Evolutionary conservation across 30 jellyfish, hydroid and myxozoan species (phyloP), one percentile per base, ranked within the genome.

Genomic region (Turritopsis dohrnii): DNA sequence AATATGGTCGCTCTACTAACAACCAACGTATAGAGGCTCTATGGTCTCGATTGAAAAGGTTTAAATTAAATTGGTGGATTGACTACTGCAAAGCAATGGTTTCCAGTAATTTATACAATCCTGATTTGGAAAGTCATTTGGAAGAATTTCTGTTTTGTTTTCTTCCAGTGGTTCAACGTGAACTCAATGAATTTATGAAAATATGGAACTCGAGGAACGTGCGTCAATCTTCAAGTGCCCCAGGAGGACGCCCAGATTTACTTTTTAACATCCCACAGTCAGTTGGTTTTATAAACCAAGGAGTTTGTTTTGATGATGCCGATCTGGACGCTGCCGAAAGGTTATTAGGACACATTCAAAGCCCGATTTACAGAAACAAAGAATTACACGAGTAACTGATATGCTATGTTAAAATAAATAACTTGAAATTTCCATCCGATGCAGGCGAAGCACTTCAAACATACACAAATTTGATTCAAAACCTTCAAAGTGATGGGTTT

Each of bases 151-250:
- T 69, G 9, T 21, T 52, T 31, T 85, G 89, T 20, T 52, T 20
- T 41, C 65, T 76, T 76, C 52, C 25, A 41, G 41, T 84, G 9
- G 74, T 72, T 23, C 54, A 71, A 25, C n/a, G 83, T n/a, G 69
- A 75, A 75, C 41, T 75, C 16, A 75, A 75, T 75, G 83, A 75
- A n/a, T 75, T 75, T 28, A 65, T 75, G 29, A 52, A 28, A 31
- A 31, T 22, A 24, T 31, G 54, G 54, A 79, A 79, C 53, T 24
- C 52, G 29, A 31, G 52, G 29, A 21, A 52, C 21, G 82, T 31
- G 52, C 86, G 17, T 28, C 86, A 79, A 29, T 69, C 77, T n/a
- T 69, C n/a, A n/a, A n/a, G n/a, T n/a, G n/a, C n/a, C n/a, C n/a
- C n/a, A n/a, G n/a, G n/a, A n/a, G n/a, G n/a, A n/a, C n/a, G n/a